A percentile compares a stretch with the other conserved stretches of the same genome.
Conservation (phyloP, 2,113 vertebrate species). For the Prionailurus bengalensis region DNA sequence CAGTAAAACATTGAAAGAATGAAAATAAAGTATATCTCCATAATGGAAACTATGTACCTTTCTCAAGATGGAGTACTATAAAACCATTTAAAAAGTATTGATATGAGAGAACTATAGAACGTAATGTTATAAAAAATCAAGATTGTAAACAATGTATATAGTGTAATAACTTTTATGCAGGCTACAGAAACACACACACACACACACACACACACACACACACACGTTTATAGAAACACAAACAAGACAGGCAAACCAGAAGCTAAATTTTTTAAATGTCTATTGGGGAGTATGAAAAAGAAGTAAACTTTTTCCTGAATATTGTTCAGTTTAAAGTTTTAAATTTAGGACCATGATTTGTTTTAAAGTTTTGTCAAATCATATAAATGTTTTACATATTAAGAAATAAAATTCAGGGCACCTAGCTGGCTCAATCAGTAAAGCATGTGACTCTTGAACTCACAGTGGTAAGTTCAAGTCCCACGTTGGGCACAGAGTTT, state of each 20-base stretch:
- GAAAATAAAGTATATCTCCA: neutral
- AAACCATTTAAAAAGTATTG: neutral
- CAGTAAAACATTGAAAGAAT: neutral
- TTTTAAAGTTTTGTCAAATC: neutral
- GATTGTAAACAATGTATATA: neutral
- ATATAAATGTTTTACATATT: neutral
- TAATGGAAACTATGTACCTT: neutral
- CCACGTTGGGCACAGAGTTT: neutral
- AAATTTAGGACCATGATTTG: neutral
- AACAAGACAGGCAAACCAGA: neutral
- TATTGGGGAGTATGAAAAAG: neutral
- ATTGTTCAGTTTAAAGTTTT: constrained; percentile 19
- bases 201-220: too few species aligned
- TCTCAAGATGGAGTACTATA: neutral
- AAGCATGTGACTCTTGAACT: neutral
- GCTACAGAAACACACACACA: neutral
- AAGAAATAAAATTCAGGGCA: neutral
- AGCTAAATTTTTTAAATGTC: neutral
- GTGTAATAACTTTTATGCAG: neutral
- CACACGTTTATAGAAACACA: neutral
- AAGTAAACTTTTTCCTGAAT: neutral
- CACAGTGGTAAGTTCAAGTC: neutral
- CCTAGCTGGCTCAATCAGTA: neutral
- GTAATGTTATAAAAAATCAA: neutral
- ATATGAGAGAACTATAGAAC: neutral